Evolutionary conservation across 2,113 vertebrate genomes (phyloP), one percentile per base, ranked within the genome.

Genomic region (Recurvirostra avosetta): DNA sequence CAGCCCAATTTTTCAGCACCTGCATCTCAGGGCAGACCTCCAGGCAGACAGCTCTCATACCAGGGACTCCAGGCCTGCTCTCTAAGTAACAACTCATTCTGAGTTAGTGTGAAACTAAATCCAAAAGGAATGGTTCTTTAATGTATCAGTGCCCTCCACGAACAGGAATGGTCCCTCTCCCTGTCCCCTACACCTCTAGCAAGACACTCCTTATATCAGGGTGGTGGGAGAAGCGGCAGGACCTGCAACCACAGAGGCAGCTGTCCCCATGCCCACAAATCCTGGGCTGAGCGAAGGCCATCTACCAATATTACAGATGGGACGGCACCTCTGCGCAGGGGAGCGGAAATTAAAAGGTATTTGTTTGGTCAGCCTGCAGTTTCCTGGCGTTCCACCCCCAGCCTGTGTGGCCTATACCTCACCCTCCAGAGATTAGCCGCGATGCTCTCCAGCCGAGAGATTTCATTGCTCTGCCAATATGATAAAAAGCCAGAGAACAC

Each of bases 351-450:
- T 11, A 23, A 65, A 65, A 50, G 12, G 2, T 25, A 26, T 9
- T 12, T 8, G 12, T 20, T 17, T 2, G 14, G 23, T 29, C 29
- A 59, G 15, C 32, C 32, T 10, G 8, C 27, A 26, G 19, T 18
- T 29, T 53, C 16, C 29, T 5, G 4, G 6, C 23, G 12, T 23
- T 38, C 18, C 50, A n/a, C 5, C 3, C 2, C 10, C 30, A 26
- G 36, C 32, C 65, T 32, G 22, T 2, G 7, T 5, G 2, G 12
- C 6, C 36, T 12, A 6, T 11, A 9, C 25, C 13, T 59, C 32
- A 40, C 19, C 34, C 53, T 34, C 59, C 25, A 40, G 20, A 67
- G 29, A 11, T 17, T 4, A 15, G 25, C 67, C 1, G 0, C 1
- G 29, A 52, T 9, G 27, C 3, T 19, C 16, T 41, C 30, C 32